Evolutionary conservation across 1,140 invertebrate species (phyloP).

Genomic region (Gonioctena quinquepunctata): DNA sequence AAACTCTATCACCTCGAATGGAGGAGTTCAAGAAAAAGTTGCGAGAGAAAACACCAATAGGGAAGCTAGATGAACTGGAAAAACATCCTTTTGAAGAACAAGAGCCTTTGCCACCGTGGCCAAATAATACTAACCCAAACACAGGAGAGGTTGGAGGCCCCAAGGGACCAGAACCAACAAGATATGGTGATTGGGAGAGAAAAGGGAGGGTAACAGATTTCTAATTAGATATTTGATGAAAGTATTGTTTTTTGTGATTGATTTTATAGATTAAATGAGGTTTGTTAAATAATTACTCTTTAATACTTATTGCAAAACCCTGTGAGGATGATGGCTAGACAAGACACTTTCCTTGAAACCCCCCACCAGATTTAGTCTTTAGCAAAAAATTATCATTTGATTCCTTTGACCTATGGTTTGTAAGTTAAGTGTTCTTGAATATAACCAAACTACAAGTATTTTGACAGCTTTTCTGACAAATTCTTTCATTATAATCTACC

Average conservation of each 20-base stretch:
- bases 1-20: slow-evolving; percentile 46
- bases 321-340: no score
- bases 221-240: slow-evolving; percentile 60
- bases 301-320: no score
- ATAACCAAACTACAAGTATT: no score
- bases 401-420: no score
- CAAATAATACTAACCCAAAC: slow-evolving; percentile 85
- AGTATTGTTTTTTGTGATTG: no score
- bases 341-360: no score
- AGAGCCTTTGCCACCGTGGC: slow-evolving; percentile 83
- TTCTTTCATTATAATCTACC: no score
- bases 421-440: no score
- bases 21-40: slow-evolving; percentile 67
- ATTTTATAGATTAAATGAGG: not conserved
- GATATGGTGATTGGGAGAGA: slow-evolving; percentile 99
- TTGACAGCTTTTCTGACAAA: no score
- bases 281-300: not conserved
- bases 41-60: slow-evolving; percentile 64
- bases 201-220: slow-evolving; percentile 98
- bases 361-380: no score
- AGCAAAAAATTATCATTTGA: no score
- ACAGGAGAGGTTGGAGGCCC: slow-evolving; percentile 96
- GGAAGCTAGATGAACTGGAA: slow-evolving; percentile 59
- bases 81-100: slow-evolving; percentile 79
- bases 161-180: slow-evolving; percentile 94